Evolutionary conservation across 1,140 invertebrate genomes (phyloP), one percentile per base, ranked within the genome.

Genomic region (Dendrolimus kikuchii): DNA sequence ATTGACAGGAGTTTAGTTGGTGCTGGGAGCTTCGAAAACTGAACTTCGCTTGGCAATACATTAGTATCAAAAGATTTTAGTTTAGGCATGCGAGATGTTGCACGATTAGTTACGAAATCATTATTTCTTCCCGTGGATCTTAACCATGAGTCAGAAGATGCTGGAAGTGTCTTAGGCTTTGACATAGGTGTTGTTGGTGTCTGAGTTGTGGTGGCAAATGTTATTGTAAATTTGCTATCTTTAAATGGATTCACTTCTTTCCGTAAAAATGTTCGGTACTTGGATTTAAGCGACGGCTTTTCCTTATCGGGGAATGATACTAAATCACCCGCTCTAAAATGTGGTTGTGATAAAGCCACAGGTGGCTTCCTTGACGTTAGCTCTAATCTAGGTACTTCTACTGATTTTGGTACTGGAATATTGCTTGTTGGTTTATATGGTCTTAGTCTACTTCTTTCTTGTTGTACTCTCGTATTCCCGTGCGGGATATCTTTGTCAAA

Each of bases 171-270:
- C 43, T 36, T 58, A 44, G 42, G 40, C 44, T 36, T 23, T 41
- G 44, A 38, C 37, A 40, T 40, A 41, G 54, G 23, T n/a, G 43
- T 9, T 40, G 46, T 47, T 49, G n/a, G 2, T 2, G 66, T 62
- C 0, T 50, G 49, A 7, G 64, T 48, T 38, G 67, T 61, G 5
- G 66, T 57, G 5, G 57, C 49, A 56, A 73, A 67, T 8, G 59
- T 59, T 45, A 71, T 62, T 53, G 58, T 66, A 9, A 68, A 46
- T 63, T 66, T 70, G 46, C 47, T 70, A 36, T 68, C 51, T 40
- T 55, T 60, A 7, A 60, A 49, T 7, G 55, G 53, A 43, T 44
- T 60, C 5, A 42, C 44, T 51, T n/a, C 10, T 55, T 60, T 55
- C n/a, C 40, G 9, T 49, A 49, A 46, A 9, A 5, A 4, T 39